Conservation (phyloP, 2,113 vertebrate genomes). For the Nerophis ophidion region DNA sequence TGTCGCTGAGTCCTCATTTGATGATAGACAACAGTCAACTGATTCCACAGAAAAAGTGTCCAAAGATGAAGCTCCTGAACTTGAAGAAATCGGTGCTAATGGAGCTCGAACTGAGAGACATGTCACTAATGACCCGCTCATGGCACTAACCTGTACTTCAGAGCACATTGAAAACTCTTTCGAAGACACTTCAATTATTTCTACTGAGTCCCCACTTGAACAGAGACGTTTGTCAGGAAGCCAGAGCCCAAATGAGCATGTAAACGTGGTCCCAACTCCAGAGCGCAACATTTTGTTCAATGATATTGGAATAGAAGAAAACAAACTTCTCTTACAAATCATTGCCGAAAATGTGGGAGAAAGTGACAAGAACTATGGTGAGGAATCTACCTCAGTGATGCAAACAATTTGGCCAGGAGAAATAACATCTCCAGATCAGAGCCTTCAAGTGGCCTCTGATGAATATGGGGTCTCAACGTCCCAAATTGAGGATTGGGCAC, state of each 20-base stretch:
- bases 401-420: conserved; percentile 7
- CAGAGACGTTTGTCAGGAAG: not conserved
- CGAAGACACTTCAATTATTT: not conserved
- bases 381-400: not conserved
- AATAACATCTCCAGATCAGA: conserved; percentile 17
- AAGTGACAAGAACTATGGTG: conserved; percentile 11
- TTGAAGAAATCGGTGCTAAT: not conserved
- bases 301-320: conserved; percentile 10
- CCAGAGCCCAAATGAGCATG: conserved; percentile 2
- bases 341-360: not conserved
- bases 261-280: not conserved
- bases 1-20: not conserved
- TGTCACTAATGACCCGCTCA: not conserved
- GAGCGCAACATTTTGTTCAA: conserved; percentile 3
- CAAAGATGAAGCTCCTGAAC: not conserved
- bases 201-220: not conserved
- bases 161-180: not conserved
- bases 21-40: not conserved
- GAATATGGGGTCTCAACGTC: not conserved
- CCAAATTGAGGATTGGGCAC: not conserved
- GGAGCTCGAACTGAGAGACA: not conserved
- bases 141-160: not conserved
- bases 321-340: not conserved
- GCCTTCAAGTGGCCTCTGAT: not conserved
- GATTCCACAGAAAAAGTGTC: not conserved